Evolutionary conservation across 53 echinoderm and acorn worm species (phyloP), one percentile per base, ranked within the genome.

Genomic region (Echinometra lucunter): DNA sequence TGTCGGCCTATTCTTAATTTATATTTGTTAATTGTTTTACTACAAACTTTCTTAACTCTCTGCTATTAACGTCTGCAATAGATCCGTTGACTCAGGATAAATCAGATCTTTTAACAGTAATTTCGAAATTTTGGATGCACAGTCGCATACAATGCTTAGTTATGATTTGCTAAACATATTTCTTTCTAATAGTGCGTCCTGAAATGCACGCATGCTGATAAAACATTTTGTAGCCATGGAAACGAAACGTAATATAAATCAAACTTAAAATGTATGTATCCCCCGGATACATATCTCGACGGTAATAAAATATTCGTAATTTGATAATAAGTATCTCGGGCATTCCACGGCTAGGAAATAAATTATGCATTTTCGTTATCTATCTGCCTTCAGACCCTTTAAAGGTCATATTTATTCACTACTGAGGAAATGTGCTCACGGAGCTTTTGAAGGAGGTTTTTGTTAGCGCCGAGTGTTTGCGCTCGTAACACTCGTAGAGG

Each of bases 331-430:
- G 6, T 25, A 12, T 9, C 21, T 6, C 78, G 5, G 34, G n/a
- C 19, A 27, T 38, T 6, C 34, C 28, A 16, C 37, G 53, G 44
- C 88, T 18, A 17, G 35, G 35, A 49, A 88, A 49, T 88, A 88
- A 89, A 58, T 89, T 89, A 58, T 89, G 49, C 58, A 89, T 49
- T 32, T 30, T 88, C 30, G 44, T 88, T 4, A 49, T 56, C 34
- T 47, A 89, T 37, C 38, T n/a, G n/a, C n/a, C n/a, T n/a, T 23
- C 34, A 89, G 35, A 18, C 40, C 78, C 78, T 78, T 78, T 78
- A 78, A 78, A 78, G 78, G 42, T 42, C 40, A 75, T 38, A 42
- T 78, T 78, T 78, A 38, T 78, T 78, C 78, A 78, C 42, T 18
- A 78, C 21, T 30, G 27, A 18, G 23, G 13, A 78, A 78, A 38